A percentile compares a stretch with the other conserved stretches of the same genome.
phyloP scores from a whole-genome alignment of 2,797 vertebrate genomes.

The Silurus aristotelis region DNA sequence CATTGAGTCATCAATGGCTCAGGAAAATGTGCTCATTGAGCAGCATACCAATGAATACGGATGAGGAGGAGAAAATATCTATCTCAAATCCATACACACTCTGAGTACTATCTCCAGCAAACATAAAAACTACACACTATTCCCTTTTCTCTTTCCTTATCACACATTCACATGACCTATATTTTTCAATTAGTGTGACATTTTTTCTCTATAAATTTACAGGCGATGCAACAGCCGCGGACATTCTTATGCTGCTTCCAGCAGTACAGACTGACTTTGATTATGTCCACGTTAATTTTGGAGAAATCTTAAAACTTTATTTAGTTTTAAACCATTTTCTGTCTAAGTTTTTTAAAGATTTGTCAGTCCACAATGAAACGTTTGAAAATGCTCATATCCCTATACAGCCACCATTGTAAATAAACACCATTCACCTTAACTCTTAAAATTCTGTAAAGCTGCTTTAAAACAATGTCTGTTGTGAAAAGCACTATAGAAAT shows the following conservation, averaged over 20 bases:
- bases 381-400: no score
- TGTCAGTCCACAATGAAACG: no score
- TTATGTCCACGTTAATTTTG: no score
- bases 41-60: constrained; percentile 55
- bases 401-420: no score
- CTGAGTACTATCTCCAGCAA: background rate
- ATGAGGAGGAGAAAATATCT: constrained; percentile 23
- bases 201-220: constrained; percentile 20
- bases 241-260: background rate
- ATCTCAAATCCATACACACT: constrained; percentile 15
- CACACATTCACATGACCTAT: background rate
- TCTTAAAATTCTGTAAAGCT: no score
- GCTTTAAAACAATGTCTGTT: no score
- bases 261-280: background rate
- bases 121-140: background rate
- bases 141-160: background rate
- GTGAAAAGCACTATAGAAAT: no score
- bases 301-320: no score
- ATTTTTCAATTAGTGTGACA: constrained; percentile 4
- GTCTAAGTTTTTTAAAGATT: no score
- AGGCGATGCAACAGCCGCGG: background rate
- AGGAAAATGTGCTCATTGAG: constrained; percentile 44
- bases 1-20: constrained; percentile 55
- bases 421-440: no score
- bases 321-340: no score